Conservation (phyloP, 2,113 vertebrate genomes). For the Syrmaticus mikado region DNA sequence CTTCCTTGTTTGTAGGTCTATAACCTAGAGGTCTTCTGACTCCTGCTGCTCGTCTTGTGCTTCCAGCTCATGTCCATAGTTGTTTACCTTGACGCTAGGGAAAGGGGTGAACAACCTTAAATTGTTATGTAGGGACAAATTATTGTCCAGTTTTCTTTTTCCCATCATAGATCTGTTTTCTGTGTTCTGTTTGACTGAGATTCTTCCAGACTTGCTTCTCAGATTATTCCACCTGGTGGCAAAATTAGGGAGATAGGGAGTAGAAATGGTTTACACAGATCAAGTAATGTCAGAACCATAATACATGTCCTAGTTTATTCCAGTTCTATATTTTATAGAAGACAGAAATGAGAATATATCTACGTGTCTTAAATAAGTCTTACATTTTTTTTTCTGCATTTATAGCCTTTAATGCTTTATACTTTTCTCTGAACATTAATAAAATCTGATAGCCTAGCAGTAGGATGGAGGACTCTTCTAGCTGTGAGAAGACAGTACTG, state of each 20-base stretch:
- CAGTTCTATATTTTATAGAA: not conserved
- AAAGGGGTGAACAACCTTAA: not conserved
- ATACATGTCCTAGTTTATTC: slow-evolving; percentile 10
- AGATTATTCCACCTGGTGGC: slow-evolving; percentile 59
- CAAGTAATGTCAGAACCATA: not conserved
- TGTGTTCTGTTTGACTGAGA: not conserved
- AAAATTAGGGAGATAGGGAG: slow-evolving; percentile 23
- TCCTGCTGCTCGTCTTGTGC: not conserved
- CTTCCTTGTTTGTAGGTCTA: not conserved
- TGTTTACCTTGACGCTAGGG: not conserved
- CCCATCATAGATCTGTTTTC: not conserved
- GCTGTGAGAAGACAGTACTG: not conserved
- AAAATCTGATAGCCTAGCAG: not conserved
- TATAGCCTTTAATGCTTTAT: not conserved
- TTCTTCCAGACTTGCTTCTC: not conserved
- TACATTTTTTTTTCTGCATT: not conserved
- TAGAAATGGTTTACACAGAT: not conserved
- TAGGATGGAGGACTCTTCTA: not conserved
- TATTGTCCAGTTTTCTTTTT: not conserved
- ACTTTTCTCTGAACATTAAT: not conserved
- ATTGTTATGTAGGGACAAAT: not conserved
- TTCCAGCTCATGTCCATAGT: not conserved
- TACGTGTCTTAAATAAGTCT: not conserved
- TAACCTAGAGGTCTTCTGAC: not conserved
- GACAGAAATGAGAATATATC: not conserved